Conservation (phyloP, 64 coral and sea anemone species). For the Montipora sp. region DNA sequence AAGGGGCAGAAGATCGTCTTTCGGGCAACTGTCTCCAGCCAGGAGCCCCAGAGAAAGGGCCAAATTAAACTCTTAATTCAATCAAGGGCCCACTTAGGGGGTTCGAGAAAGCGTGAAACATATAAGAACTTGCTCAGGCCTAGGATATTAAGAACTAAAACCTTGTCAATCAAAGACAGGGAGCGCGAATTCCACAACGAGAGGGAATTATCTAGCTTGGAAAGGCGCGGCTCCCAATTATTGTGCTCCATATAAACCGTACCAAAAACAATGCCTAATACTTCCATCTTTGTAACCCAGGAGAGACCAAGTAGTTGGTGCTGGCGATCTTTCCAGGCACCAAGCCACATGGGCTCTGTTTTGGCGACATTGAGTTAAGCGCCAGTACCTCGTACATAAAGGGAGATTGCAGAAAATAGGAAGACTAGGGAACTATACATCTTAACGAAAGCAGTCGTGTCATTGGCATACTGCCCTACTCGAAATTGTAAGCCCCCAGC, state of each 20-base stretch:
- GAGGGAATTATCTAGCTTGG: not conserved
- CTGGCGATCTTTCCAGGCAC: too few species aligned
- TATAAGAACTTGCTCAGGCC: not conserved
- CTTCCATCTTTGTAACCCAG: too few species aligned
- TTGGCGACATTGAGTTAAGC: too few species aligned
- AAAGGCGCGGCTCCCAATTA: not conserved
- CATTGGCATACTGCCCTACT: too few species aligned
- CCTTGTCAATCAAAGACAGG: not conserved
- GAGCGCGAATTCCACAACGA: slow-evolving; percentile 9
- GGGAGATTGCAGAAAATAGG: too few species aligned
- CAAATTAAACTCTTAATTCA: not conserved
- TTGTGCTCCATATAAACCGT: too few species aligned
- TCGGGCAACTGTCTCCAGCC: not conserved
- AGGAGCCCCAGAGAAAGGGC: not conserved
- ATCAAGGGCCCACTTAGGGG: not conserved
- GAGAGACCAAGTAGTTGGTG: too few species aligned
- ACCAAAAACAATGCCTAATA: too few species aligned
- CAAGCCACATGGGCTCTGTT: too few species aligned
- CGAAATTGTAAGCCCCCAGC: too few species aligned
- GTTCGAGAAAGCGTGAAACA: not conserved
- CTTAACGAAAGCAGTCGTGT: too few species aligned
- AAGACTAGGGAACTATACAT: accelerated
- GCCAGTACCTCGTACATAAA: too few species aligned
- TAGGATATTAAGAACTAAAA: not conserved
- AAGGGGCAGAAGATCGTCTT: not conserved